Evolutionary conservation across 2,888 invertebrate species (phyloP).

Genomic region (Cheilosia grossa): DNA sequence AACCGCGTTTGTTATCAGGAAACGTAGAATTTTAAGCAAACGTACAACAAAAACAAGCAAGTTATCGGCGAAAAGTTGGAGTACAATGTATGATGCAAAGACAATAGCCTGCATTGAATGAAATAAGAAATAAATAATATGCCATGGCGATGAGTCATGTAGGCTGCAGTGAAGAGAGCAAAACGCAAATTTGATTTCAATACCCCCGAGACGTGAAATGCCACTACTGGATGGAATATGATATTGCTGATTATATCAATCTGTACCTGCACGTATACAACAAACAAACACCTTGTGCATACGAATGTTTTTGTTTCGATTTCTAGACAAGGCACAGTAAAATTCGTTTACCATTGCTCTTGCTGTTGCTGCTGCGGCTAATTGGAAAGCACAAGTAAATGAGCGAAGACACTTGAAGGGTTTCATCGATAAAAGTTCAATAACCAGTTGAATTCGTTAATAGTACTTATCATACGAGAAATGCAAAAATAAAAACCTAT

Average conservation of each 20-base stretch:
- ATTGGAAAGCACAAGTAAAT: slow-evolving; percentile 24
- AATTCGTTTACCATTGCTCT: not conserved
- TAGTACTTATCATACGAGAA: not conserved
- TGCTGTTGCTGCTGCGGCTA: slow-evolving; percentile 4
- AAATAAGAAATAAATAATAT: slow-evolving; percentile 56
- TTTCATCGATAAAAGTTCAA: slow-evolving; percentile 69
- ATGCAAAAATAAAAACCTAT: slow-evolving; percentile 1
- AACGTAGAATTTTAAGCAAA: slow-evolving; percentile 15
- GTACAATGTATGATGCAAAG: slow-evolving; percentile 35
- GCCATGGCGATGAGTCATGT: slow-evolving; percentile 61
- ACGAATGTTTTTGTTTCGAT: slow-evolving; percentile 15
- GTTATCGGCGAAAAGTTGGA: slow-evolving; percentile 15
- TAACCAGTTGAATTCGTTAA: slow-evolving; percentile 64
- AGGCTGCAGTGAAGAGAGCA: slow-evolving; percentile 2
- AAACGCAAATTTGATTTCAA: slow-evolving; percentile 22
- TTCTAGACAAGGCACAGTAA: slow-evolving; percentile 8
- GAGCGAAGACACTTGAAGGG: slow-evolving; percentile 60
- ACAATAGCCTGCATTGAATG: slow-evolving; percentile 58
- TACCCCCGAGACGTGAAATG: not conserved
- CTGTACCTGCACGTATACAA: slow-evolving; percentile 21
- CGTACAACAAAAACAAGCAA: slow-evolving; percentile 2
- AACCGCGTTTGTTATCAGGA: slow-evolving; percentile 43
- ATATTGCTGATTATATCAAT: slow-evolving; percentile 35
- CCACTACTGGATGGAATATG: slow-evolving; percentile 31
- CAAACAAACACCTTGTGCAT: not conserved